Evolutionary conservation across 2,113 vertebrate genomes (phyloP).

Genomic region (Baryphthengus martii): DNA sequence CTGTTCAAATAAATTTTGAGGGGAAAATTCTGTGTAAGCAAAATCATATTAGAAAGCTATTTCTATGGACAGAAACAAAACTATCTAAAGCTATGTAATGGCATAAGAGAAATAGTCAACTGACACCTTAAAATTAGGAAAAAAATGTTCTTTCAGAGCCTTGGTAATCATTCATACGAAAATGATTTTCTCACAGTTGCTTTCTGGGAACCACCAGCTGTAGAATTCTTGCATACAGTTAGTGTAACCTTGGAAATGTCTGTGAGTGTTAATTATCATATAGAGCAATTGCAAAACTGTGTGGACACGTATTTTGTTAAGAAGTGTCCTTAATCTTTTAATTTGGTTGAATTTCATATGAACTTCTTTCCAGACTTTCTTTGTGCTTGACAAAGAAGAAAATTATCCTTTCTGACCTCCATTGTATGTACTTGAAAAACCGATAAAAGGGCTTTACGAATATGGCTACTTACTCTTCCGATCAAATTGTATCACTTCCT

Average conservation of each 20-base stretch:
- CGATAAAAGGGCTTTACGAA: constrained; percentile 21
- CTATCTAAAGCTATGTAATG: not conserved
- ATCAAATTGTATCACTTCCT: not conserved
- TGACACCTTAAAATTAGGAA: not conserved
- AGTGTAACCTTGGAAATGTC: constrained; percentile 38
- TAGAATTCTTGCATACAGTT: not conserved
- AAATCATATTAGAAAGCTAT: not conserved
- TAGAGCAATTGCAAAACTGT: not conserved
- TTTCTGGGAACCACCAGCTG: not conserved
- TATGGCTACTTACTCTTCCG: not conserved
- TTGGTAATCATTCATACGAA: not conserved
- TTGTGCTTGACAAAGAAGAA: not conserved
- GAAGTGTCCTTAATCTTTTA: constrained; percentile 8
- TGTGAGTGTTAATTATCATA: constrained; percentile 4
- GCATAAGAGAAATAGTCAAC: not conserved
- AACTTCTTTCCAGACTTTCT: constrained; percentile 2
- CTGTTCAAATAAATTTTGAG: not conserved
- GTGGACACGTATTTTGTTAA: not conserved
- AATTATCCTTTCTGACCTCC: constrained; percentile 14
- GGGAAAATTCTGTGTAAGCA: not conserved
- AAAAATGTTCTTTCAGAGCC: not conserved
- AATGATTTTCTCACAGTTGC: not conserved
- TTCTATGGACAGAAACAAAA: not conserved
- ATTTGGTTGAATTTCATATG: not conserved
- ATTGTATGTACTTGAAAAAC: not conserved